These are phyloP conservation scores for Hyperoplus lanceolatus DNA, from an alignment of 2,797 vertebrate genomes.

Conservation along the genomic window DNA sequence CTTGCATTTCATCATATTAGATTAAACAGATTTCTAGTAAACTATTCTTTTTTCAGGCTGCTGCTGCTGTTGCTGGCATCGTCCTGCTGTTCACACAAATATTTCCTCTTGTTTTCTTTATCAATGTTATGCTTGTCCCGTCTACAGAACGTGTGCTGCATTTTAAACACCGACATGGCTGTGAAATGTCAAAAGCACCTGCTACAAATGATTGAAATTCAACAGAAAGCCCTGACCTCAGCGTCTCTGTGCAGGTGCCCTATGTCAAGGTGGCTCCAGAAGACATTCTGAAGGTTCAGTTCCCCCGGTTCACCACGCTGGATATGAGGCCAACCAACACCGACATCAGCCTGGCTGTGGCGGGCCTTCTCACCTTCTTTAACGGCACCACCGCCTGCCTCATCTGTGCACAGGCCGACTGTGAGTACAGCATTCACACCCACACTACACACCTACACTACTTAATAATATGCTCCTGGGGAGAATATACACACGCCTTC, in stretches of 20 bases:
- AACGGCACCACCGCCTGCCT: slow-evolving; percentile 97
- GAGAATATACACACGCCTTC: slow-evolving; percentile 25
- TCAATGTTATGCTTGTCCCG: slow-evolving; percentile 3
- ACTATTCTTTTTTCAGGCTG: slow-evolving; percentile 41
- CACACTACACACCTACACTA: slow-evolving; percentile 14
- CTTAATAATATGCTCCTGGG: slow-evolving; percentile 23
- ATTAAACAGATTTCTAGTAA: slow-evolving; percentile 52
- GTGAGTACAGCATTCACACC: slow-evolving; percentile 86
- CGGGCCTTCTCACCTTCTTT: slow-evolving; percentile 95
- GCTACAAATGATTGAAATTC: slow-evolving; percentile 7
- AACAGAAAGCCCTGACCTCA: slow-evolving; percentile 28
- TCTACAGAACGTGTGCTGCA: slow-evolving; percentile 28
- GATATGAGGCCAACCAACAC: slow-evolving; percentile 98
- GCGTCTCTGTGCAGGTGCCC: slow-evolving; percentile 89
- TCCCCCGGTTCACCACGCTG: slow-evolving; percentile 97
- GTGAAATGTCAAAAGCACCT: slow-evolving; percentile 10
- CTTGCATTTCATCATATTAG: slow-evolving; percentile 58
- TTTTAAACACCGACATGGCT: slow-evolving; percentile 14
- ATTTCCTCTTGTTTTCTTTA: slow-evolving; percentile 31
- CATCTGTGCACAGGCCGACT: slow-evolving; percentile 98
- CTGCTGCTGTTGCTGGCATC: slow-evolving; percentile 53
- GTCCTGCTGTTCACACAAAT: slow-evolving; percentile 28
- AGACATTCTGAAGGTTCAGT: slow-evolving; percentile 96
- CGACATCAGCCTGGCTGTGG: slow-evolving; percentile 96
- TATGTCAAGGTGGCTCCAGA: slow-evolving; percentile 98